Evolutionary conservation across 2,888 invertebrate species (phyloP).

Genomic region (Meta bourneti): DNA sequence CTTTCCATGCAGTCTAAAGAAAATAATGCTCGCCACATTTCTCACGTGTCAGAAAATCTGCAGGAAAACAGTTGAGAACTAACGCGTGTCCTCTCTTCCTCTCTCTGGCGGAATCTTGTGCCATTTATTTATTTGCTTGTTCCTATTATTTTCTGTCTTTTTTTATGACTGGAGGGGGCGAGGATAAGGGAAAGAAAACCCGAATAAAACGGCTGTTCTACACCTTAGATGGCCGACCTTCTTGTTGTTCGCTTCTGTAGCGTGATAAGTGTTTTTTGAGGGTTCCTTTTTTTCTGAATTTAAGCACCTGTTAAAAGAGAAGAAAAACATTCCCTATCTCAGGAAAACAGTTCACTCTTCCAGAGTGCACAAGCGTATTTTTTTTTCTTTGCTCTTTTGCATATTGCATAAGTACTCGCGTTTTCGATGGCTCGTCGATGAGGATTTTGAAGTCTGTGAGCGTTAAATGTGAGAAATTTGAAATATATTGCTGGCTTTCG

Average conservation of each 20-base stretch:
- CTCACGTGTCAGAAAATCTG: constrained; percentile 71
- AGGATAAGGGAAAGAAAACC: constrained; percentile 43
- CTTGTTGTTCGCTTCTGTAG: constrained; percentile 63
- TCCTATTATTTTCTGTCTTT: constrained; percentile 68
- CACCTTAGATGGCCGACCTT: constrained; percentile 45
- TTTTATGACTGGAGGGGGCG: constrained; percentile 54
- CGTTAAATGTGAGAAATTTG: background rate
- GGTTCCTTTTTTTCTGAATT: constrained; percentile 40
- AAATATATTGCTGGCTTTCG: no score
- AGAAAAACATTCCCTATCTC: constrained; percentile 66
- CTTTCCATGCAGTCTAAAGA: constrained; percentile 68
- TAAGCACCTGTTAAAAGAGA: constrained; percentile 73
- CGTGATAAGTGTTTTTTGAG: constrained; percentile 74
- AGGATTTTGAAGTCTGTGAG: background rate
- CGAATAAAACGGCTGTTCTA: constrained; percentile 70
- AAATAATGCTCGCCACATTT: constrained; percentile 71
- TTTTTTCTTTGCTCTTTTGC: constrained; percentile 31
- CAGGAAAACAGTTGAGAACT: constrained; percentile 63
- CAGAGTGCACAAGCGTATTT: background rate
- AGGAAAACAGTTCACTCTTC: constrained; percentile 64
- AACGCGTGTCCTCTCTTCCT: background rate
- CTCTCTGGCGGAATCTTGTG: constrained; percentile 47
- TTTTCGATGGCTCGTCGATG: constrained; percentile 26
- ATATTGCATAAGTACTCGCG: constrained; percentile 6
- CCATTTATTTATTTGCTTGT: constrained; percentile 75